Evolutionary conservation across 2,888 invertebrate species (phyloP).

Genomic region (Eulithis testata): DNA sequence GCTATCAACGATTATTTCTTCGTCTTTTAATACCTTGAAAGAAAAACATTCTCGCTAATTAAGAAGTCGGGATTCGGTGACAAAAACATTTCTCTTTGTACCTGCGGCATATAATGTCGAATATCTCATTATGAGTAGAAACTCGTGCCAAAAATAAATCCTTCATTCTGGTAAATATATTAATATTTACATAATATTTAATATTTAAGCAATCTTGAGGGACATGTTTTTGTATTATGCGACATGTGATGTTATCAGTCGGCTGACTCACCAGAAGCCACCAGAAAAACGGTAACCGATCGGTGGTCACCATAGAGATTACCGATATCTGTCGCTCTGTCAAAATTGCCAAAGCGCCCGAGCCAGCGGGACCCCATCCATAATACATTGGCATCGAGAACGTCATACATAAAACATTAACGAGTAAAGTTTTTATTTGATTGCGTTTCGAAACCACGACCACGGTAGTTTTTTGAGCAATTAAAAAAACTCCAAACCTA

Average conservation of each 20-base stretch:
- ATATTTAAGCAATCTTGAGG: conserved; percentile 41
- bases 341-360: conserved; percentile 75
- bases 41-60: conserved; percentile 13
- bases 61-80: conserved; percentile 12
- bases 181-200: conserved; percentile 53
- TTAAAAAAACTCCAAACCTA: conserved; percentile 66
- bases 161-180: conserved; percentile 32
- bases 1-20: not conserved
- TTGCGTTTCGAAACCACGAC: conserved; percentile 70
- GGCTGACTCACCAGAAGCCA: conserved; percentile 41
- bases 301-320: conserved; percentile 72
- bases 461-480: conserved; percentile 63
- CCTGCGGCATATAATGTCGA: conserved; percentile 20
- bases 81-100: conserved; percentile 16
- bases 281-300: conserved; percentile 63
- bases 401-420: conserved; percentile 82
- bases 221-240: conserved; percentile 40
- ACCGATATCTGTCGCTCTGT: conserved; percentile 74
- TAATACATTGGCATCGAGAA: conserved; percentile 75
- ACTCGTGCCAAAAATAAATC: conserved; percentile 32
- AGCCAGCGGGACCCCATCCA: conserved; percentile 79
- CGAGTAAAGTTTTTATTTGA: conserved; percentile 81
- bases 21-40: not conserved
- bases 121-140: conserved; percentile 27
- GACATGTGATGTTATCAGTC: conserved; percentile 63